Percentiles rank a stretch among this genome's conserved stretches.
Evolutionary conservation across 1,140 invertebrate genomes (phyloP).

Genomic region (Microplitis demolitor): DNA sequence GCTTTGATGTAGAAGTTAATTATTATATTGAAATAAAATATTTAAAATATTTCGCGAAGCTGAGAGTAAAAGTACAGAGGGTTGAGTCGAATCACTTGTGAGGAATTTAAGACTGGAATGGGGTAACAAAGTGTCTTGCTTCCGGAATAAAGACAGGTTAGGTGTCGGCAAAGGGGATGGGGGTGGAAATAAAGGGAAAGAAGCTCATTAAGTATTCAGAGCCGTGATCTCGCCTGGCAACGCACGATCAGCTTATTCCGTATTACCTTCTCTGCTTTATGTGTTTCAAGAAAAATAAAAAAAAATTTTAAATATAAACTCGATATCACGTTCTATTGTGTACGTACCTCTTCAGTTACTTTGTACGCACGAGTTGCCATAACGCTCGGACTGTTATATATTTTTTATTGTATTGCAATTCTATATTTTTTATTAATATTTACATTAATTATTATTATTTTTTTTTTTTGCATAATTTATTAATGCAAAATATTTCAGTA

Average conservation of each 20-base stretch:
- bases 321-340: background rate
- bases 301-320: background rate
- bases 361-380: slow-evolving; percentile 5
- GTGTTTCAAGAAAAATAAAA: too few species aligned
- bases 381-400: background rate
- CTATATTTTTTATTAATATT: too few species aligned
- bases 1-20: too few species aligned
- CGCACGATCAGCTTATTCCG: slow-evolving; percentile 19
- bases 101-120: background rate
- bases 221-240: slow-evolving; percentile 8
- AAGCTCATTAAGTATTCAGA: slow-evolving; percentile 23
- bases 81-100: background rate
- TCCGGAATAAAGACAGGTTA: background rate
- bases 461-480: too few species aligned
- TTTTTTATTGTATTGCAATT: background rate
- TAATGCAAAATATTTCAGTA: too few species aligned
- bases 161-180: background rate
- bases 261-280: slow-evolving; percentile 9
- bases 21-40: too few species aligned
- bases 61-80: background rate
- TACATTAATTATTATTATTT: too few species aligned
- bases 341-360: background rate
- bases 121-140: slow-evolving; percentile 5
- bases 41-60: too few species aligned
- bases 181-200: background rate